Evolutionary conservation across 2,113 vertebrate genomes (phyloP).

Genomic region (Gallinago paraguaiae): DNA sequence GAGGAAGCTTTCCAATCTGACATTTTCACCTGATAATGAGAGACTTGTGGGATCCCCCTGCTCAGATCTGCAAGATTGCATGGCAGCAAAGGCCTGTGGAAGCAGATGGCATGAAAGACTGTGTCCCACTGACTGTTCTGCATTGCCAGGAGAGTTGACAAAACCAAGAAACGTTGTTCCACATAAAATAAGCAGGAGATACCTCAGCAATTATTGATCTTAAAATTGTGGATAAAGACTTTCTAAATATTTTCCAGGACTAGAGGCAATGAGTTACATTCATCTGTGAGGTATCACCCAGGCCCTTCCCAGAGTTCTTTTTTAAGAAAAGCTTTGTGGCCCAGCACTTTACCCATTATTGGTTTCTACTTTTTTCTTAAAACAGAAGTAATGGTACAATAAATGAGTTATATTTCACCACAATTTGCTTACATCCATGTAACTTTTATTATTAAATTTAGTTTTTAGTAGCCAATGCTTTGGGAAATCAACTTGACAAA

Average conservation of each 20-base stretch:
- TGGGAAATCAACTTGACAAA: neutral
- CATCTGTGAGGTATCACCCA: neutral
- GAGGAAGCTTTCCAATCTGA: neutral
- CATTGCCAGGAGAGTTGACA: neutral
- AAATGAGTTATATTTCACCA: neutral
- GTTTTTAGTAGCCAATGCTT: neutral
- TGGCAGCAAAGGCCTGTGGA: neutral
- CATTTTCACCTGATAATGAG: neutral
- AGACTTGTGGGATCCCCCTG: neutral
- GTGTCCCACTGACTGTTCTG: neutral
- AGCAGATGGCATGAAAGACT: neutral
- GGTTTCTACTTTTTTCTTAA: neutral
- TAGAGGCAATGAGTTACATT: neutral
- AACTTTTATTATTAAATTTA: neutral
- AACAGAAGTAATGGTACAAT: neutral
- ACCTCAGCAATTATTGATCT: neutral
- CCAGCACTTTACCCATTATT: neutral
- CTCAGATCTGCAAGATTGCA: neutral
- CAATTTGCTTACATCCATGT: neutral
- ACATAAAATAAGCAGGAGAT: neutral
- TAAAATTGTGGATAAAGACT: neutral
- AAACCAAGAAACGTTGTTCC: neutral
- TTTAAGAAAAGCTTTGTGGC: neutral
- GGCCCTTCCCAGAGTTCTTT: neutral
- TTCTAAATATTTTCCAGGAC: neutral